Base-by-base conservation (phyloP, 2,888 invertebrate genomes). In the Erebia palarica region DNA sequence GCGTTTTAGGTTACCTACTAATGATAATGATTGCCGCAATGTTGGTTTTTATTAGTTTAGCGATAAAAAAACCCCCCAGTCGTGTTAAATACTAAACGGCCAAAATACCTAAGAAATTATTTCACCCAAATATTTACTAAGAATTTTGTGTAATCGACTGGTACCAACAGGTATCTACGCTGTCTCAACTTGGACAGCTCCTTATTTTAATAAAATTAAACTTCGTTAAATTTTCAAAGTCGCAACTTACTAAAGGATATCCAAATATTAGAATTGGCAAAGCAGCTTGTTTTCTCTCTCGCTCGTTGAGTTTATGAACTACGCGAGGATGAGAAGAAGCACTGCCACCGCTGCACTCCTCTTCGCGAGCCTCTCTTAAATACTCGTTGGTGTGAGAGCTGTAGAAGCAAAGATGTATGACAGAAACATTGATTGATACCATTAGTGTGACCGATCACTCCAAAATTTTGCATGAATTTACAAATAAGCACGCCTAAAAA, bases 201-300 rank as follows among this genome's bases (percentile, higher is more conserved):
- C n/a, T 53, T 53, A 16, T 9, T n/a, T n/a, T 4, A 51, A 51
- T 51, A 51, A 14, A 51, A 5, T 7, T n/a, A 51, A 14, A n/a
- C 3, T 51, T 14, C 51, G n/a, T 14, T 3, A 53, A 53, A n/a
- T 53, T 4, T 53, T 53, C 16, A 16, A 53, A 53, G 21, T 21
- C 13, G 9, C 2, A 60, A 53, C 85, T 91, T 87, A 97, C 98
- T 91, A 98, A 88, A 67, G 97, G 96, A 87, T 96, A 96, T 71
- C 98, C 98, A 89, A 98, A 98, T 58, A 98, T 97, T 69, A 98
- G 94, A 81, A 98, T 98, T 0, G 98, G 97, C 72, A 98, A 87
- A 0, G 98, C 97, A 0, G 98, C 98, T 86, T 98, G 96, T 81
- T 97, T 96, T 80, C 96, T 95, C 85, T 97, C 97, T 68, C 97